These are phyloP conservation scores for Drosophila fulvimacula DNA, from an alignment of 2,888 invertebrate species.

Conservation along the genomic window DNA sequence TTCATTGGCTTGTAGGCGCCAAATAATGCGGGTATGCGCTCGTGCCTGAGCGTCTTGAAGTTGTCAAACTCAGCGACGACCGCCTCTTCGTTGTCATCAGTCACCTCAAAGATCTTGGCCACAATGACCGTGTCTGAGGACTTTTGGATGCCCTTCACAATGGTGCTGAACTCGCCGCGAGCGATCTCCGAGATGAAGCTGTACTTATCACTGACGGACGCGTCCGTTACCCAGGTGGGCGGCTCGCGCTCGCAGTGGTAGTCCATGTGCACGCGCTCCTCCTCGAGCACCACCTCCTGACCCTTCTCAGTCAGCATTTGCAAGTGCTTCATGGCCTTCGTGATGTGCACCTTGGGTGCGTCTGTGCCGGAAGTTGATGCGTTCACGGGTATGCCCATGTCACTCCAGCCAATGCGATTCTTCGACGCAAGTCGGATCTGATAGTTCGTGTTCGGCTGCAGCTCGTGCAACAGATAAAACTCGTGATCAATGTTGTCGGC, in stretches of 20 bases:
- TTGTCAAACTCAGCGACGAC: constrained; percentile 94
- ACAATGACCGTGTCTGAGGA: constrained; percentile 91
- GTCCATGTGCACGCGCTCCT: constrained; percentile 88
- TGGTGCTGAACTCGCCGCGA: constrained; percentile 94
- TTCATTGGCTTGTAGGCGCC: constrained; percentile 90
- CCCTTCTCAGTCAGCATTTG: constrained; percentile 95
- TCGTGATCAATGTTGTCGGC: constrained; percentile 97
- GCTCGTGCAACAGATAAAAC: constrained; percentile 92
- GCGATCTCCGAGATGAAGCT: constrained; percentile 94
- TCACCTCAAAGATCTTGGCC: constrained; percentile 92
- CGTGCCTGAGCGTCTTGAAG: constrained; percentile 92
- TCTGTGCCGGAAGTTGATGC: constrained; percentile 89
- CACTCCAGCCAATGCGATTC: constrained; percentile 97
- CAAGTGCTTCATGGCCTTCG: constrained; percentile 92
- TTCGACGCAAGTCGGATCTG: constrained; percentile 94
- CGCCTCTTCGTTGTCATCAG: constrained; percentile 88
- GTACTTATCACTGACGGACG: constrained; percentile 90
- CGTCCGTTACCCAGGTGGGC: constrained; percentile 89
- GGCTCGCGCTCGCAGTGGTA: constrained; percentile 91
- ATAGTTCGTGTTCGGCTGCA: constrained; percentile 93
- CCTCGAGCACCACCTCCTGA: constrained; percentile 88
- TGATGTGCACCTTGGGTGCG: constrained; percentile 90
- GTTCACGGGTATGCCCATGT: constrained; percentile 93
- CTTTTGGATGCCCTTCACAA: constrained; percentile 93
- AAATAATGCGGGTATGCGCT: constrained; percentile 91